These are phyloP conservation scores for Bugula neritina DNA, from an alignment of 2,888 invertebrate genomes.

Conservation along the genomic window DNA sequence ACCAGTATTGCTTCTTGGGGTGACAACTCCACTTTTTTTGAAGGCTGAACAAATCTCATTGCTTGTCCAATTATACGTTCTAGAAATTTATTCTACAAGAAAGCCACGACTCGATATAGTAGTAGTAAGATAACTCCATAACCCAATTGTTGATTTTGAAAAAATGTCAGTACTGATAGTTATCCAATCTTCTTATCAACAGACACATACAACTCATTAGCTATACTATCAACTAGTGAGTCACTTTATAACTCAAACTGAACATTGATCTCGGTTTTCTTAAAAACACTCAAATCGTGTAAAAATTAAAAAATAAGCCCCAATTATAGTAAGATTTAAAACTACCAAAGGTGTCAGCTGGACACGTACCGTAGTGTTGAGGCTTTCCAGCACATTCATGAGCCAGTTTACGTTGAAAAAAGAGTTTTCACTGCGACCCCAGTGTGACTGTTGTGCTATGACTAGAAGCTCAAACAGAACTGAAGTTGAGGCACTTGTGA, in stretches of 20 bases:
- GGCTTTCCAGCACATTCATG: conserved; percentile 40
- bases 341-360: too few relatives aligned
- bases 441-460: conserved; percentile 43
- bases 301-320: too few relatives aligned
- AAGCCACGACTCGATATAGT: too few relatives aligned
- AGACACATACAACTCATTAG: too few relatives aligned
- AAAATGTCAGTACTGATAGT: too few relatives aligned
- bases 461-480: conserved; percentile 45
- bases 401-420: conserved; percentile 45
- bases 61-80: conserved; percentile 40
- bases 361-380: conserved; percentile 39
- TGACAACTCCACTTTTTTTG: conserved; percentile 36
- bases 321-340: too few relatives aligned
- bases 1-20: conserved; percentile 42
- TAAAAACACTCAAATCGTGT: too few relatives aligned
- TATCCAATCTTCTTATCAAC: too few relatives aligned
- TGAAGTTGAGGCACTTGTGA: conserved; percentile 37
- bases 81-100: conserved; percentile 43
- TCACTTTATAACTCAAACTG: too few relatives aligned
- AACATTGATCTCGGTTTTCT: too few relatives aligned
- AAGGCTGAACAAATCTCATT: conserved; percentile 39
- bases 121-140: too few relatives aligned
- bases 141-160: not conserved
- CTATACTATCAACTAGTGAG: too few relatives aligned
- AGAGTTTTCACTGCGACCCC: conserved; percentile 38